Percentiles rank a stretch among this genome's conserved stretches.
These are phyloP conservation scores for Plotosus lineatus DNA, from an alignment of 2,113 vertebrate genomes.

Conservation along the genomic window DNA sequence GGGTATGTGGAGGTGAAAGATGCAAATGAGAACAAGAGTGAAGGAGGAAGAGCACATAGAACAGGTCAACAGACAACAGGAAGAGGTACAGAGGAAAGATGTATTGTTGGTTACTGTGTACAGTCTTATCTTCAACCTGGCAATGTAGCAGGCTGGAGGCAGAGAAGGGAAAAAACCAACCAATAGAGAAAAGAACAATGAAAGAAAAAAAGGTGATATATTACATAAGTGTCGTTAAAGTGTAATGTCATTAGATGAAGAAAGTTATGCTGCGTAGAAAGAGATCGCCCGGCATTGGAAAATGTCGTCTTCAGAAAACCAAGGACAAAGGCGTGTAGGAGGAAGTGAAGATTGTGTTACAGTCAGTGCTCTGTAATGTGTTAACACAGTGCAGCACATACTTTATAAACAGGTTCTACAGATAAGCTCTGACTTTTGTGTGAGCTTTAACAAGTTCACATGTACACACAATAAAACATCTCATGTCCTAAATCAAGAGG, in stretches of 20 bases:
- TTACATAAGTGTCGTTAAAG: too few species aligned
- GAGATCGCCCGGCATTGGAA: neutral
- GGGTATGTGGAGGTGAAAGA: neutral
- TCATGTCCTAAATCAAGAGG: conserved; percentile 1
- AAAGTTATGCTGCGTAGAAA: neutral
- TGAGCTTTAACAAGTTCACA: neutral
- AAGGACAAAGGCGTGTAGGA: conserved; percentile 8
- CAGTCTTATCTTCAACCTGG: neutral
- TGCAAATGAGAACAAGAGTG: neutral
- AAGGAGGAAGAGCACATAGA: neutral
- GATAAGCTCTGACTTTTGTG: conserved; percentile 51
- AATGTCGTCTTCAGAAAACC: neutral
- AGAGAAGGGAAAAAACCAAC: neutral
- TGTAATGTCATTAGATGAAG: neutral
- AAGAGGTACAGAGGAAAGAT: neutral
- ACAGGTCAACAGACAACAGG: neutral
- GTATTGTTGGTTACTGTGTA: neutral
- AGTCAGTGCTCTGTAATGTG: neutral
- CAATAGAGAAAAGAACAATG: neutral
- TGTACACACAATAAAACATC: conserved; percentile 1
- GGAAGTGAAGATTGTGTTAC: neutral
- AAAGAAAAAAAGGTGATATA: neutral
- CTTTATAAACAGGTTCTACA: neutral
- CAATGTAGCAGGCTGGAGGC: neutral
- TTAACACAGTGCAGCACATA: neutral